These are phyloP conservation scores for Polypterus bichir DNA, from an alignment of 2,113 vertebrate genomes.

Conservation along the genomic window DNA sequence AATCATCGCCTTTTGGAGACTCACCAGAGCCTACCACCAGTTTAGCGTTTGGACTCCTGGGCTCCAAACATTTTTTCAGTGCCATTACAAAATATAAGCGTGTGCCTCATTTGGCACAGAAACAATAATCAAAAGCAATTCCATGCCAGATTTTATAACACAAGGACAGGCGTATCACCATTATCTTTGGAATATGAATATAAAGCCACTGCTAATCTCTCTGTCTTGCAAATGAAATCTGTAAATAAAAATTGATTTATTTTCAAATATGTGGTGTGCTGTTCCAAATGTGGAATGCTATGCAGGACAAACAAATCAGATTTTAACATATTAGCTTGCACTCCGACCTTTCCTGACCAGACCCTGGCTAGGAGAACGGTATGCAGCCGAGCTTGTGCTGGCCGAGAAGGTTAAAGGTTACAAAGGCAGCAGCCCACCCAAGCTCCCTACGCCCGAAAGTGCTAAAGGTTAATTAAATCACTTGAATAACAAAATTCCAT, in stretches of 20 bases:
- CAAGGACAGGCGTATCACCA: too few relatives aligned
- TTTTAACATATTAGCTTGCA: slow-evolving; percentile 49
- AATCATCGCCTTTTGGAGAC: too few relatives aligned
- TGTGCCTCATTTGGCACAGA: too few relatives aligned
- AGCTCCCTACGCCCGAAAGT: slow-evolving; percentile 61
- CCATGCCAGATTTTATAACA: too few relatives aligned
- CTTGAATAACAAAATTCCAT: slow-evolving; percentile 25
- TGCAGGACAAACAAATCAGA: slow-evolving; percentile 12
- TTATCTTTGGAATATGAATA: too few relatives aligned
- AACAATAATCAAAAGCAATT: too few relatives aligned
- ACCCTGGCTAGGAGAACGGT: slow-evolving; percentile 50
- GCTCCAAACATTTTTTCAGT: too few relatives aligned
- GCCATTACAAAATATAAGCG: too few relatives aligned
- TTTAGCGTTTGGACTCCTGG: too few relatives aligned
- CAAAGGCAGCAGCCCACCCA: slow-evolving; percentile 54
- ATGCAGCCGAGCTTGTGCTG: slow-evolving; percentile 61
- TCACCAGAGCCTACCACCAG: too few relatives aligned
- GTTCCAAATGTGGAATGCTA: slow-evolving; percentile 14
- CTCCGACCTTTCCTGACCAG: slow-evolving; percentile 50
- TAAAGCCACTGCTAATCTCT: not conserved
- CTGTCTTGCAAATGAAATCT: slow-evolving; percentile 41
- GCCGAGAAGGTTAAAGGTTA: slow-evolving; percentile 47
- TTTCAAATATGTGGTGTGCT: slow-evolving; percentile 24
- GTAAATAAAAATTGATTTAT: slow-evolving; percentile 41
- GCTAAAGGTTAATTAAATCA: slow-evolving; percentile 72